Conservation (phyloP, 2,113 vertebrate species). For the Zingel zingel region DNA sequence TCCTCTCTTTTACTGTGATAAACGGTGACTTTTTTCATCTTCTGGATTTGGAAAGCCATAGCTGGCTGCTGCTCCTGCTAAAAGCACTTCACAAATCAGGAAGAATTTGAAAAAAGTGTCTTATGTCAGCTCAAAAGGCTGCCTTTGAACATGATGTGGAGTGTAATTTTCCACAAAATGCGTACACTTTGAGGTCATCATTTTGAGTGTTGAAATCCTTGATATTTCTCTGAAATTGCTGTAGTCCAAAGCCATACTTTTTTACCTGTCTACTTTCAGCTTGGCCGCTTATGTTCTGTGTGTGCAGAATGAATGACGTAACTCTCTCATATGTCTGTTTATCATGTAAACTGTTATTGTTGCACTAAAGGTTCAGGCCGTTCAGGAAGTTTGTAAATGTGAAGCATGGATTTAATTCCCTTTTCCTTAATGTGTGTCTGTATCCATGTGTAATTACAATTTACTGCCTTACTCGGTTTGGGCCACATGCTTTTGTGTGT, state of each 20-base stretch:
- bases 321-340: neutral
- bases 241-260: constrained; percentile 9
- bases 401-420: constrained; percentile 36
- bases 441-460: constrained; percentile 30
- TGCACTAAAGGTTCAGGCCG: neutral
- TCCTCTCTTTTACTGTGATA: neutral
- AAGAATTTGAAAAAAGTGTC: constrained; percentile 39
- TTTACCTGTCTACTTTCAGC: neutral
- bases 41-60: neutral
- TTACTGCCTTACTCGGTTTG: neutral
- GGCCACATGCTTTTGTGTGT: neutral
- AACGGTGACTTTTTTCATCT: neutral
- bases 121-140: constrained; percentile 34
- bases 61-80: constrained; percentile 13
- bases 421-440: constrained; percentile 28
- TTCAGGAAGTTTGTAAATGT: constrained; percentile 23
- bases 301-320: constrained; percentile 30
- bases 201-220: constrained; percentile 49
- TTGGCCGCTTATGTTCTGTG: neutral
- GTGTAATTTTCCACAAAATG: constrained; percentile 44
- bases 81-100: constrained; percentile 45
- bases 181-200: constrained; percentile 33
- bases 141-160: constrained; percentile 17
- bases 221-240: constrained; percentile 33
- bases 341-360: constrained; percentile 32